Evolutionary conservation across 1,140 invertebrate genomes (phyloP), one percentile per base, ranked within the genome.

Genomic region (Orius insidiosus): DNA sequence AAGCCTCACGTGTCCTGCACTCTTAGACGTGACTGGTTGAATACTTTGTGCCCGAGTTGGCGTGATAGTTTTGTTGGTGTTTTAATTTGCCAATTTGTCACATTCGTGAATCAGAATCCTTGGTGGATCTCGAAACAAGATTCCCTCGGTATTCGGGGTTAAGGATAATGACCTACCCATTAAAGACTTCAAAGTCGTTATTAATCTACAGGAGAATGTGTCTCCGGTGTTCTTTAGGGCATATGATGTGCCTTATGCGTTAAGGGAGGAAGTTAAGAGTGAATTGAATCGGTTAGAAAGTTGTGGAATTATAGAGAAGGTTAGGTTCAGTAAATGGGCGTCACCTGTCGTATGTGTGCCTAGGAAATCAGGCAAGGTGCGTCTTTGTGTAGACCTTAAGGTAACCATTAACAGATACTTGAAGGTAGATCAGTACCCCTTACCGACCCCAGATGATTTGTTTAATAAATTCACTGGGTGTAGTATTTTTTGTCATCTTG

Each of bases 401-500:
- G 7, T 6, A 13, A 16, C 31, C 30, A 9, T 45, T 8, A 35
- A 36, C 33, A 24, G 13, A 1, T 9, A 36, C 6, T 4, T 16
- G 32, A 10, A 15, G 24, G 11, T 52, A 34, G 48, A 42, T 38
- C 7, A 8, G 7, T 15, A 40, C 14, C 16, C 45, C 18, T 41
- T 36, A 15, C 46, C 46, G 2, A 19, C 10, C n/a, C 37, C 39
- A n/a, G 46, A 48, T 15, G 38, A 48, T 31, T 19, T 48, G 5
- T 45, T 45, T 31, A 34, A 45, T 13, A 8, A 45, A 14, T 31
- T 45, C 15, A 13, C 34, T 2, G 44, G 32, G 5, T 45, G 44
- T 14, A 53, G 58, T 49, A 43, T 43, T 19, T 65, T 60, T 47
- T 56, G 56, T 16, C 58, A 57, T 42, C 41, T 66, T 1, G 60